Base-by-base conservation (phyloP, 1,140 invertebrate species). In the Brevipalpus yothersi region DNA sequence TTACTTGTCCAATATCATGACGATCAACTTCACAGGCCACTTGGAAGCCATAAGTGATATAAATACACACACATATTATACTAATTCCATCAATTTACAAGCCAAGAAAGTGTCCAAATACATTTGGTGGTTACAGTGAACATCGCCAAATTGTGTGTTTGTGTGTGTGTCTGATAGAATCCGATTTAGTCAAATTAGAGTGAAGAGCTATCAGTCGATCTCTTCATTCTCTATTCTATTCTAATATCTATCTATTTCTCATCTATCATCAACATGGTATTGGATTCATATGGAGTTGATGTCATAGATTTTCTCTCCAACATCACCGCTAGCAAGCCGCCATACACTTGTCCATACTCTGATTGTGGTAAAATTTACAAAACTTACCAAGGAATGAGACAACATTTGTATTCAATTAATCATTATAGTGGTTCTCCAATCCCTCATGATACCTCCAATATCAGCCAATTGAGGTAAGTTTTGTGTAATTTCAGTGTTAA, bases 361-460 rank as follows among this genome's bases (percentile, higher is more conserved):
- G 80, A 82, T 62, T 90, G 86, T 72, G 82, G 81, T 53, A 83
- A 82, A 72, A 78, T 82, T 21, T 89, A 88, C 70, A 86, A 86
- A 72, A 86, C 82, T 63, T 78, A 84, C 60, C 80, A 79, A 68
- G 86, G 86, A 1, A 77, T 90, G 63, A 83, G 86, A 68, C 85
- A 84, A 70, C 86, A 90, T 71, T 72, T 89, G 23, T 56, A 11
- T 39, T 13, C 10, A 8, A 15, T n/a, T 55, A 53, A 61, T n/a
- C 42, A 19, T 31, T 17, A 31, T 13, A 59, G 5, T 31, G 39
- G 55, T 56, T 2, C 59, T 15, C 21, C 43, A 51, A 11, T 23
- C 53, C 17, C 57, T 54, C 5, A 65, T 62, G 58, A 21, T 17
- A 17, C 51, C 11, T 12, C n/a, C 11, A 53, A 53, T 19, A 17